These are phyloP conservation scores for Pecten maximus DNA, from an alignment of 2,888 invertebrate species.

Conservation along the genomic window DNA sequence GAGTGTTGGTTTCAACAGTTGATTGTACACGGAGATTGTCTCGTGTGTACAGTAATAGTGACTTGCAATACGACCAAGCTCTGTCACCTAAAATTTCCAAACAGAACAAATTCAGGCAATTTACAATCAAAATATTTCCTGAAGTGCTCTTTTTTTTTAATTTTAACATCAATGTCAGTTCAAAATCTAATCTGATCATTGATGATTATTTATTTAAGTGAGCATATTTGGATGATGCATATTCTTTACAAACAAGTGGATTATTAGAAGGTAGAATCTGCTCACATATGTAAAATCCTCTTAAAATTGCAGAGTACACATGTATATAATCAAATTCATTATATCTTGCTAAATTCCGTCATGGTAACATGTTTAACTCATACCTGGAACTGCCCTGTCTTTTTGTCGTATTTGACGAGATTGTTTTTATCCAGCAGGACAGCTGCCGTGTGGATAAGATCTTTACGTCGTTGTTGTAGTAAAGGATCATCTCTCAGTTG, in stretches of 20 bases:
- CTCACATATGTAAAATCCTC: no score
- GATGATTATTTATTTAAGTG: not conserved
- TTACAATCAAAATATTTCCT: not conserved
- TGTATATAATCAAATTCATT: no score
- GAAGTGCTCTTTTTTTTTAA: not conserved
- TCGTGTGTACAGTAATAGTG: constrained; percentile 99
- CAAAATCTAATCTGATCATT: not conserved
- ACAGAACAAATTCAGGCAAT: not conserved
- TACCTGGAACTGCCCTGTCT: constrained; percentile 91
- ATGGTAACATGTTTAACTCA: not conserved
- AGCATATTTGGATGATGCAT: not conserved
- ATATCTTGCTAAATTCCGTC: no score
- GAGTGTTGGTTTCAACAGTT: constrained; percentile 96
- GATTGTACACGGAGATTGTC: constrained; percentile 98
- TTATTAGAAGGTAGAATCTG: no score
- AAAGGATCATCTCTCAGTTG: constrained; percentile 90
- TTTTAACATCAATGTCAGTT: not conserved
- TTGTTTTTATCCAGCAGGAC: constrained; percentile 94
- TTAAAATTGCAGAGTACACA: no score
- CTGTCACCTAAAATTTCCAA: constrained; percentile 88
- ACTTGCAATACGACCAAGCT: constrained; percentile 97
- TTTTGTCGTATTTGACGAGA: constrained; percentile 95
- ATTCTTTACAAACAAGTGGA: not conserved
- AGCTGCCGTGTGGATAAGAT: constrained; percentile 97
- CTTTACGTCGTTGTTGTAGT: constrained; percentile 94